phyloP scores from a whole-genome alignment of 2,888 invertebrate genomes.

The Lithosia quadra region DNA sequence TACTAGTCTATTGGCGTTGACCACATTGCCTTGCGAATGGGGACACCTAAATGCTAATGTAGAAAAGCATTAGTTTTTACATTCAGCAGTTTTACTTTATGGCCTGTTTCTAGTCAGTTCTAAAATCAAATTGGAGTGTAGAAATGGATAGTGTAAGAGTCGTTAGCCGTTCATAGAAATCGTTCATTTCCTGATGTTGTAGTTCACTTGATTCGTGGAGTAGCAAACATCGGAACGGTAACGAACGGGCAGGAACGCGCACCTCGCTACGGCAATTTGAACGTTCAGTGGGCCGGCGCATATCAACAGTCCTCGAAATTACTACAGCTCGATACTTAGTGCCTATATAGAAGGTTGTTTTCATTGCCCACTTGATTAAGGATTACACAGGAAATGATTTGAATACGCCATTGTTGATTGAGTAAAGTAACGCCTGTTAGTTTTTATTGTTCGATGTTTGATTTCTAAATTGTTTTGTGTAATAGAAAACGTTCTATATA shows the following conservation, averaged over 20 bases:
- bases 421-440: constrained; percentile 45
- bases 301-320: constrained; percentile 79
- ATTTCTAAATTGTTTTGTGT: constrained; percentile 33
- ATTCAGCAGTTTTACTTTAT: neutral
- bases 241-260: constrained; percentile 71
- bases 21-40: too few species aligned
- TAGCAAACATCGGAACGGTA: constrained; percentile 72
- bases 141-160: constrained; percentile 20
- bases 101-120: neutral
- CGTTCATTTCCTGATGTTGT: constrained; percentile 72
- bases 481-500: constrained; percentile 30
- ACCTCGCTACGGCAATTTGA: constrained; percentile 79
- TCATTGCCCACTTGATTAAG: constrained; percentile 57
- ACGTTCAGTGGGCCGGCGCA: constrained; percentile 78
- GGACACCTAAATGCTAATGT: too few species aligned
- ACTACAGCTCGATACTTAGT: constrained; percentile 62
- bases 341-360: constrained; percentile 50
- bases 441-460: constrained; percentile 41
- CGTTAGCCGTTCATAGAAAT: constrained; percentile 64
- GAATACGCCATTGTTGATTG: constrained; percentile 50
- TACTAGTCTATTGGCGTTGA: neutral
- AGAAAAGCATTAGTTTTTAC: neutral
- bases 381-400: constrained; percentile 54
- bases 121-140: neutral
- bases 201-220: constrained; percentile 69